Base-by-base conservation (phyloP, 2,888 invertebrate species). In the Melitaea athalia region DNA sequence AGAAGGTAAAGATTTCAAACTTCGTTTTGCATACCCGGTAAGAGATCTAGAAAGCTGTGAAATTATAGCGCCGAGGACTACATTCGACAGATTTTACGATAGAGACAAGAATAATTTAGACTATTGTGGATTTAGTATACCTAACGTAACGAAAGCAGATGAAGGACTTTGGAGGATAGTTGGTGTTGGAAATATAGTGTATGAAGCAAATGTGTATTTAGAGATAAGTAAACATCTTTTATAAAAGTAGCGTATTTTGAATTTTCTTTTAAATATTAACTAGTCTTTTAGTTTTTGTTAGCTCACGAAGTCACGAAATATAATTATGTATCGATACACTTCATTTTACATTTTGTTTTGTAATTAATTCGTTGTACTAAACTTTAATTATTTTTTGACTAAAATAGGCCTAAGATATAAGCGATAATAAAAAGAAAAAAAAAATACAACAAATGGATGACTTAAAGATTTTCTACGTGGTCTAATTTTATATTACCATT, bases 171-270 rank as follows among this genome's bases (percentile, higher is more conserved):
- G 91, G 91, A 77, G n/a, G 2, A 84, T 92, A 3, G 73, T 80
- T 0, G 92, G 81, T 0, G 82, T 91, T 0, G 91, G 90, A 0
- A 81, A 74, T 31, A 85, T 91, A 5, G 80, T 86, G 0, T 88
- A 87, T 24, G 72, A 76, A 67, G 82, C 82, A 0, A 76, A 74
- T 15, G 71, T 79, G 0, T 63, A 63, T 59, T 74, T 87, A 45
- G 71, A 72, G 59, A 72, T 84, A 45, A 67, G 74, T 38, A 42
- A 71, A 70, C 68, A 71, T 66, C 63, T 49, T 49, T 69, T 61
- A 64, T 50, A 61, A 45, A 66, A 49, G 59, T 55, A 57, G 5
- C 8, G 38, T 24, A 24, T 24, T 24, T 24, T 24, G 33, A 17
- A 12, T 45, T 50, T 43, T 24, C 11, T 24, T 61, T 62, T 65